Evolutionary conservation across 2,113 vertebrate species (phyloP).

Genomic region (Chaetura pelagica): DNA sequence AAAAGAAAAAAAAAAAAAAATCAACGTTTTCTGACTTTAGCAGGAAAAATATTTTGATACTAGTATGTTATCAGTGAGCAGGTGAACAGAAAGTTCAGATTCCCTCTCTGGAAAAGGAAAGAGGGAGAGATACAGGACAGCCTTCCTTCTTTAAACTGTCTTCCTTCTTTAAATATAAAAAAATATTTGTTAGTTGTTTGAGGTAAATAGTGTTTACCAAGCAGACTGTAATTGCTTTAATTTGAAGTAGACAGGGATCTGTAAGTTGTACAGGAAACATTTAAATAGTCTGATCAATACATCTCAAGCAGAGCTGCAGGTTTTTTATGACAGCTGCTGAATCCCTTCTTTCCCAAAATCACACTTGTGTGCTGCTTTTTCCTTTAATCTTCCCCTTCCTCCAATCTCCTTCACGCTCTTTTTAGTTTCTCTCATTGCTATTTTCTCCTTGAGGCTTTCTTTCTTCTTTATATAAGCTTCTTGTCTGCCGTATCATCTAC

Average conservation of each 20-base stretch:
- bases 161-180: background rate
- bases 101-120: background rate
- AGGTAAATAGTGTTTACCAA: background rate
- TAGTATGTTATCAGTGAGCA: background rate
- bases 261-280: background rate
- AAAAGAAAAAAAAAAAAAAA: background rate
- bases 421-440: constrained; percentile 8
- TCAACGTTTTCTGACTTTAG: background rate
- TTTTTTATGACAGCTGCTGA: constrained; percentile 47
- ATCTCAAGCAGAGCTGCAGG: background rate
- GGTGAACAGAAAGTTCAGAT: background rate
- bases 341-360: constrained; percentile 35
- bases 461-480: background rate
- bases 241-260: background rate
- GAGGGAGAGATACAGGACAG: background rate
- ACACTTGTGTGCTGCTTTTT: background rate
- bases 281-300: constrained; percentile 13
- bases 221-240: background rate
- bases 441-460: constrained; percentile 16
- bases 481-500: background rate
- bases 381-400: constrained; percentile 37
- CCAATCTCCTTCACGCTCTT: background rate
- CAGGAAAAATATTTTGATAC: background rate
- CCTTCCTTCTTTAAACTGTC: background rate
- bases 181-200: background rate